Percentiles rank a stretch among this genome's conserved stretches.
Evolutionary conservation across 2,888 invertebrate genomes (phyloP).

Genomic region (Spodoptera exigua): DNA sequence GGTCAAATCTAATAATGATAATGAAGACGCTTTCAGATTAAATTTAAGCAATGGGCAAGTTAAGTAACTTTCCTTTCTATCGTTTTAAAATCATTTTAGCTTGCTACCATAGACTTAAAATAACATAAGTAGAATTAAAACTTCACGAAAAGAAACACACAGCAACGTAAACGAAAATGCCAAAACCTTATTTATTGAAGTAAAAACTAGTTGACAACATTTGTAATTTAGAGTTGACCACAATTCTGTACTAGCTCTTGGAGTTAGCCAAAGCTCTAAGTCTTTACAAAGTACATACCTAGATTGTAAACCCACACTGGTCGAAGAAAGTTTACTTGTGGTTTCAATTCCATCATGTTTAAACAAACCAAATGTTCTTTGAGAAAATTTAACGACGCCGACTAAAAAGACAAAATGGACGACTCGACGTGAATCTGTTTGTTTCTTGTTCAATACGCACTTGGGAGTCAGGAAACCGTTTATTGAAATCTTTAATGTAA

Average conservation of each 20-base stretch:
- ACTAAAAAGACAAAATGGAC: background rate
- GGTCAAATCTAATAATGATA: no score
- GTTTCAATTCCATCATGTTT: constrained; percentile 34
- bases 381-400: constrained; percentile 6
- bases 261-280: constrained; percentile 34
- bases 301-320: constrained; percentile 22
- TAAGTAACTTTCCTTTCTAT: no score
- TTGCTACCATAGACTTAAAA: no score
- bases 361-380: constrained; percentile 15
- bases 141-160: no score
- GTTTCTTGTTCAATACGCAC: constrained; percentile 8
- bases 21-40: no score
- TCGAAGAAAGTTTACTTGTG: constrained; percentile 43
- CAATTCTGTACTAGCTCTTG: constrained; percentile 26
- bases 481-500: no score
- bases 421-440: background rate
- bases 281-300: constrained; percentile 23
- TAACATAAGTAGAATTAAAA: no score
- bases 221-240: constrained; percentile 33
- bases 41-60: no score
- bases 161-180: background rate
- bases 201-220: constrained; percentile 13
- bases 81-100: no score
- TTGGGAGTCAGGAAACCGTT: background rate
- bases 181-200: background rate